Evolutionary conservation across 2,888 invertebrate genomes (phyloP).

Genomic region (Parthenolecanium corni): DNA sequence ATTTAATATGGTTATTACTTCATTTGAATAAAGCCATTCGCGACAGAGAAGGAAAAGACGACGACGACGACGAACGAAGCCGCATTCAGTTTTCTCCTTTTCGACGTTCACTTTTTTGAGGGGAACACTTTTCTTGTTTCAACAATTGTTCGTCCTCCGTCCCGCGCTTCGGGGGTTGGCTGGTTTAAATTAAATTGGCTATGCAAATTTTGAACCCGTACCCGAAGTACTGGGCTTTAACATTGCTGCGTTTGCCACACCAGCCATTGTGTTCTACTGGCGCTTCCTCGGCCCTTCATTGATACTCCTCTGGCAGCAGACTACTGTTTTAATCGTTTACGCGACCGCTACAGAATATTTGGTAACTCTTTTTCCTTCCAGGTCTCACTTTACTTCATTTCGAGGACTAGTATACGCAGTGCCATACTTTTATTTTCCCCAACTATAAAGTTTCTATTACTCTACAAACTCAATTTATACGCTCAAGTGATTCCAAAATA

Average conservation of each 20-base stretch:
- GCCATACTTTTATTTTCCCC: not conserved
- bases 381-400: no score
- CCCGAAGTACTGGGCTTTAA: conserved; percentile 21
- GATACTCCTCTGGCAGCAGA: not conserved
- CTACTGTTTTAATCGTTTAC: not conserved
- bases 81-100: conserved; percentile 18
- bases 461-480: not conserved
- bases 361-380: no score
- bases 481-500: not conserved
- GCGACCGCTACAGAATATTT: not conserved
- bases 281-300: not conserved
- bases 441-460: conserved; percentile 1
- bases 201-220: conserved; percentile 21
- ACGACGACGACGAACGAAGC: no score
- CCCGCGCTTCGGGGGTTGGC: conserved; percentile 3
- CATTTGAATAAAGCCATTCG: conserved; percentile 25
- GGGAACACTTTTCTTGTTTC: conserved; percentile 23
- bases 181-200: conserved; percentile 24
- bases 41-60: no score
- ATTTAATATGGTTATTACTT: conserved; percentile 26
- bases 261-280: not conserved
- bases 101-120: conserved; percentile 19
- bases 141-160: conserved; percentile 13
- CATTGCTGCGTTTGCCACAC: not conserved
- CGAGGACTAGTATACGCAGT: no score